Evolutionary conservation across 2,888 invertebrate species (phyloP).

Genomic region (Nycteola revayana): DNA sequence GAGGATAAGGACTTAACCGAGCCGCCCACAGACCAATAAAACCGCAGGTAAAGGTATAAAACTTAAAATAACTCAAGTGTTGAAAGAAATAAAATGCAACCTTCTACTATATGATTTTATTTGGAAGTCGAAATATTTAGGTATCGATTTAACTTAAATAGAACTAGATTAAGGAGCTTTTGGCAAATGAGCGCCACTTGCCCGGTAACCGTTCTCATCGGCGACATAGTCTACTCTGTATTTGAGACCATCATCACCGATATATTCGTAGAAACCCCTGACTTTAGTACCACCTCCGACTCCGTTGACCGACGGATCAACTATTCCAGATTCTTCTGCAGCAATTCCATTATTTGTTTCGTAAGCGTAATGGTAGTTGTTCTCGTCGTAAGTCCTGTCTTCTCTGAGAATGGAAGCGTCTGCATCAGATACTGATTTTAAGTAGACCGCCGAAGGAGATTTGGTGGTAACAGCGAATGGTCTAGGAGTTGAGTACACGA

Average conservation of each 20-base stretch:
- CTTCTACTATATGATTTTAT: conserved; percentile 16
- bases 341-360: conserved; percentile 85
- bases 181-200: conserved; percentile 79
- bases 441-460: conserved; percentile 29
- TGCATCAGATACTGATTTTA: conserved; percentile 60
- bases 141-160: conserved; percentile 16
- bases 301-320: conserved; percentile 72
- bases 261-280: conserved; percentile 85
- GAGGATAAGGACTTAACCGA: conserved; percentile 12
- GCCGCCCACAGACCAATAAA: conserved; percentile 27
- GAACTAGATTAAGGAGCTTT: conserved; percentile 28
- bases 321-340: conserved; percentile 83
- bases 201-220: conserved; percentile 83
- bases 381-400: conserved; percentile 70
- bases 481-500: conserved; percentile 27
- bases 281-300: conserved; percentile 81
- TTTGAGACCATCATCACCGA: conserved; percentile 83
- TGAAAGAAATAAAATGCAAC: conserved; percentile 19
- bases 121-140: conserved; percentile 18
- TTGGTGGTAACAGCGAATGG: conserved; percentile 15
- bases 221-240: conserved; percentile 83
- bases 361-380: conserved; percentile 83
- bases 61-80: conserved; percentile 18
- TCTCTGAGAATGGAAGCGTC: conserved; percentile 80
- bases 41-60: conserved; percentile 31